These are phyloP conservation scores for Seira ritae DNA, from an alignment of 2,888 invertebrate species.

Conservation along the genomic window DNA sequence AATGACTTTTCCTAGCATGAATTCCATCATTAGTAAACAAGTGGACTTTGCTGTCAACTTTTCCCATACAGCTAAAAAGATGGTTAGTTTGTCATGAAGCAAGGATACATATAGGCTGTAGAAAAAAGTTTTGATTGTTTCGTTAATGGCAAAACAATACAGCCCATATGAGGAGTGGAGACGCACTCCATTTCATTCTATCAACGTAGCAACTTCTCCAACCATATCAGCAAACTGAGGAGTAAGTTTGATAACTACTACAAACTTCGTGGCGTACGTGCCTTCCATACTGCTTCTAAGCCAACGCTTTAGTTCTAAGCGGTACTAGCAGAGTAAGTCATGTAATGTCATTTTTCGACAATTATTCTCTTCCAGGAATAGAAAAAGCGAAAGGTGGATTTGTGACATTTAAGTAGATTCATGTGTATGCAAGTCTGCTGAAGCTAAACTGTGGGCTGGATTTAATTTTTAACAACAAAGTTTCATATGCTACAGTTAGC, in stretches of 20 bases:
- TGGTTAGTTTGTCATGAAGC: neutral
- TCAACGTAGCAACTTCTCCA: neutral
- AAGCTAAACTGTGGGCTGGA: too few species aligned
- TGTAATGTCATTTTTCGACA: neutral
- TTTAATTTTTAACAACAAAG: too few species aligned
- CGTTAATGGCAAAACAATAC: neutral
- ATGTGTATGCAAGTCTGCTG: too few species aligned
- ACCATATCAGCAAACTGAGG: neutral
- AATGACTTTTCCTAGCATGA: too few species aligned
- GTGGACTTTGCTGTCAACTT: neutral
- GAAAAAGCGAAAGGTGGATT: too few species aligned
- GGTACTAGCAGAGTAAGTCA: neutral
- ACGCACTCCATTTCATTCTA: neutral
- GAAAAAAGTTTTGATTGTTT: neutral
- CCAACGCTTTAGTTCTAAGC: too few species aligned
- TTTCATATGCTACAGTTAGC: too few species aligned
- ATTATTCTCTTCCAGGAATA: neutral
- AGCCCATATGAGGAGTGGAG: neutral
- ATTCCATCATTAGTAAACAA: too few species aligned
- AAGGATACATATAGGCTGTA: neutral
- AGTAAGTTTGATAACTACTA: neutral
- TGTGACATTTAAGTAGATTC: too few species aligned
- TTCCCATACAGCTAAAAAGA: neutral
- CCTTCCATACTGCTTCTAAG: neutral
- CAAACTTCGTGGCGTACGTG: neutral